Evolutionary conservation across 2,797 vertebrate genomes (phyloP).

Genomic region (Oophaga sylvatica): DNA sequence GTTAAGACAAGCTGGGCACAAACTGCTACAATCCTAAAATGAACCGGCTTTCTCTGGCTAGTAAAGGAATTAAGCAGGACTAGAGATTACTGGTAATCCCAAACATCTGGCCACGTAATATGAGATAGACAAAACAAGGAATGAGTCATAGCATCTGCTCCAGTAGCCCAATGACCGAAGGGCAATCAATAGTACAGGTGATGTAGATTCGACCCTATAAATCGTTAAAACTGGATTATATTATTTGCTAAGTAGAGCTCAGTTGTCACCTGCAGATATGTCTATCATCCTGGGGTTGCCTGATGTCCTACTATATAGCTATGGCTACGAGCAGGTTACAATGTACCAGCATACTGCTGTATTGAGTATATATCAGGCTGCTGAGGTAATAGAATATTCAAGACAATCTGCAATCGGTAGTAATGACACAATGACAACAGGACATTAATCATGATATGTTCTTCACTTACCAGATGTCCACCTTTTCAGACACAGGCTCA

Average conservation of each 20-base stretch:
- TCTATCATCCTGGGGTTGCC: neutral
- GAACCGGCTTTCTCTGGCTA: neutral
- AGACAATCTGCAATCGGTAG: neutral
- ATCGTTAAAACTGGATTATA: neutral
- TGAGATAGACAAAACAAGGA: neutral
- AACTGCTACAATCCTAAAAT: neutral
- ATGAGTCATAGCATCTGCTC: neutral
- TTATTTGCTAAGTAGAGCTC: neutral
- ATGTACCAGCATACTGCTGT: neutral
- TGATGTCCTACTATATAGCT: neutral
- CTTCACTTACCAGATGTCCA: constrained; percentile 92
- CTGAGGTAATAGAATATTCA: neutral
- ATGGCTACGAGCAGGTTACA: neutral
- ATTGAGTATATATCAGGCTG: neutral
- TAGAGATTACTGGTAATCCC: constrained; percentile 11
- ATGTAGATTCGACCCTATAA: neutral
- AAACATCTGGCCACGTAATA: constrained; percentile 15
- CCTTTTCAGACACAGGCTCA: constrained; percentile 95
- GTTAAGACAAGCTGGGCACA: neutral
- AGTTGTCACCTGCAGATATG: neutral
- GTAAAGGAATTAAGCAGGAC: neutral
- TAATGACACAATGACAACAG: neutral
- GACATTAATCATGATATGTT: neutral
- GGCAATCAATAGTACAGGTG: neutral
- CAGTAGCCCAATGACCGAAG: constrained; percentile 1